These are phyloP conservation scores for Listronotus oregonensis DNA, from an alignment of 1,140 invertebrate species.

Conservation along the genomic window DNA sequence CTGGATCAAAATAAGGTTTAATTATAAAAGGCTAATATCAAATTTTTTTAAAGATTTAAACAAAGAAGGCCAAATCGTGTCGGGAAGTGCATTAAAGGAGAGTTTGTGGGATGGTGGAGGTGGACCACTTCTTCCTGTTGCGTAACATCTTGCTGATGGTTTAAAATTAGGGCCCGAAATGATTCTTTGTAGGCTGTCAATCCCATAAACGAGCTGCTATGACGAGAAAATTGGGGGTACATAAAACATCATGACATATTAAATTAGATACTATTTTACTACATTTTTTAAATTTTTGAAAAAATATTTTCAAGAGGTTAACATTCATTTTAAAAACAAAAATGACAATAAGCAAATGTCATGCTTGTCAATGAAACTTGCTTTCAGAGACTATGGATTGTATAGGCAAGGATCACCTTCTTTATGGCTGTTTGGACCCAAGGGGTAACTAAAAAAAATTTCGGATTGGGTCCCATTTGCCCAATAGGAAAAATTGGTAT, in stretches of 20 bases:
- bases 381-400: no score
- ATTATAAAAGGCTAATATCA: conserved; percentile 79
- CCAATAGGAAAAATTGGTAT: no score
- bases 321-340: conserved; percentile 38
- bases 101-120: conserved; percentile 52
- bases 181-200: background rate
- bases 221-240: background rate
- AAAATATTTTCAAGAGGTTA: conserved; percentile 32
- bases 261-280: conserved; percentile 21
- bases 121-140: conserved; percentile 19
- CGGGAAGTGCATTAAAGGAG: conserved; percentile 74
- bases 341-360: conserved; percentile 5
- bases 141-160: conserved; percentile 22
- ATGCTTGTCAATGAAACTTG: no score
- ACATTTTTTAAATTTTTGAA: conserved; percentile 37
- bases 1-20: conserved; percentile 73
- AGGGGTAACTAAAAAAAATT: no score
- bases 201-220: background rate
- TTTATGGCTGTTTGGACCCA: no score
- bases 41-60: conserved; percentile 72
- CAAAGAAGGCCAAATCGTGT: conserved; percentile 74
- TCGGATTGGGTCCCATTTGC: no score
- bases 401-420: no score
- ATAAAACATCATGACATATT: conserved; percentile 3
- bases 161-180: background rate